These are phyloP conservation scores for Phymastichus coffea DNA, from an alignment of 1,140 invertebrate species.

Conservation along the genomic window DNA sequence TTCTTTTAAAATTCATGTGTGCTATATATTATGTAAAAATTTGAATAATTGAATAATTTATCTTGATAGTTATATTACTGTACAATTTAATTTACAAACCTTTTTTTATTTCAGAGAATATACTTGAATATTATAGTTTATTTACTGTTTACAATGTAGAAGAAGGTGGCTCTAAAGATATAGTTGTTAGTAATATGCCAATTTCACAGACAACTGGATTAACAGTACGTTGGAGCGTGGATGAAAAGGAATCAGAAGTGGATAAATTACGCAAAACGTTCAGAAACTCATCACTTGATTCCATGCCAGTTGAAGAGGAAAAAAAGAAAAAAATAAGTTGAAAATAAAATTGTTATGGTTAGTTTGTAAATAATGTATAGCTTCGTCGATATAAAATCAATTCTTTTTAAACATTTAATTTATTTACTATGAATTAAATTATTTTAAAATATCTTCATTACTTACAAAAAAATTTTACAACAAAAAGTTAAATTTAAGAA, in stretches of 20 bases:
- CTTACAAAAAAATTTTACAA: no score
- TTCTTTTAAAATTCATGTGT: no score
- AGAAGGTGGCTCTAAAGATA: not conserved
- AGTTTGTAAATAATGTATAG: slow-evolving; percentile 13
- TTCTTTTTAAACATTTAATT: no score
- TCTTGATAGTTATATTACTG: no score
- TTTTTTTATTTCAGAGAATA: slow-evolving; percentile 49
- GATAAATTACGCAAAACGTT: no score
- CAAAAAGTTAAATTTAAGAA: not conserved
- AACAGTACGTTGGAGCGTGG: not conserved
- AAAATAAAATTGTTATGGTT: not conserved
- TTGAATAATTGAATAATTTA: no score
- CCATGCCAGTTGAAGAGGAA: not conserved
- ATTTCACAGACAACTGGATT: slow-evolving; percentile 2
- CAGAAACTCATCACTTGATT: no score
- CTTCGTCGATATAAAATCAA: no score
- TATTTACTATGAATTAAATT: no score
- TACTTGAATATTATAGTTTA: slow-evolving; percentile 58
- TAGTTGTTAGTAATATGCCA: not conserved
- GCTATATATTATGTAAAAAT: no score
- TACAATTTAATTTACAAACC: not conserved
- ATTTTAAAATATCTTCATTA: no score
- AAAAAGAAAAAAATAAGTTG: slow-evolving; percentile 21
- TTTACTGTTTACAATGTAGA: slow-evolving; percentile 51
- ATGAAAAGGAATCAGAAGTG: not conserved